Evolutionary conservation across 2,888 invertebrate species (phyloP).

Genomic region (Drosophila multiciliata): DNA sequence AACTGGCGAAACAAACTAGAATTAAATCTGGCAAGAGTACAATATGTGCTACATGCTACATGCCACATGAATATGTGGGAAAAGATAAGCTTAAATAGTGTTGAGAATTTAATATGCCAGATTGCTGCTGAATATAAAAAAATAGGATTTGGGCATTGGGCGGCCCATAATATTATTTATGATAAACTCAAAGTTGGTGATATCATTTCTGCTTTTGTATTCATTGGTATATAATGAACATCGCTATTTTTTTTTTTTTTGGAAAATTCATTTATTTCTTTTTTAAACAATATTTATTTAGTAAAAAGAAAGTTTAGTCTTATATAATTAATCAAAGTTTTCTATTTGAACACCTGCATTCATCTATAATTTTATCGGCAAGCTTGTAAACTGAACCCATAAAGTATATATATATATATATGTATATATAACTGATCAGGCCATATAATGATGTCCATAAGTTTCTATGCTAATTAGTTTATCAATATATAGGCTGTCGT

Average conservation of each 20-base stretch:
- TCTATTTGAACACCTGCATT: not conserved
- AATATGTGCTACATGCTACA: slow-evolving; percentile 3
- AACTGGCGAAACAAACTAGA: slow-evolving; percentile 26
- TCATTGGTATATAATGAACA: not conserved
- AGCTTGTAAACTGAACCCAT: not conserved
- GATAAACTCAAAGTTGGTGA: not conserved
- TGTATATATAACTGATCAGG: not conserved
- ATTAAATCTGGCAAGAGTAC: slow-evolving; percentile 21
- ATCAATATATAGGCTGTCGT: not conserved
- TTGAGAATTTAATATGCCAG: not conserved
- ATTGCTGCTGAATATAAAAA: not conserved
- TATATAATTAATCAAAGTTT: not conserved
- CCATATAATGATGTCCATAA: not conserved
- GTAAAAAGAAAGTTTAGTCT: not conserved
- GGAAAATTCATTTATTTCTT: not conserved
- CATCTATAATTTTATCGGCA: not conserved
- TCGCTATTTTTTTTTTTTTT: not conserved
- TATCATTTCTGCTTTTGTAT: not conserved
- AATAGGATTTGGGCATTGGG: not conserved
- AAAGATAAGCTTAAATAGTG: slow-evolving; percentile 24
- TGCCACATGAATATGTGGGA: not conserved
- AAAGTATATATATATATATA: not conserved
- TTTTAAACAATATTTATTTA: not conserved
- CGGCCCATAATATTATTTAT: not conserved
- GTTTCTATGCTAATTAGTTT: not conserved